Conservation (phyloP, 2,888 invertebrate genomes). For the Polydrusus pterygomalis region DNA sequence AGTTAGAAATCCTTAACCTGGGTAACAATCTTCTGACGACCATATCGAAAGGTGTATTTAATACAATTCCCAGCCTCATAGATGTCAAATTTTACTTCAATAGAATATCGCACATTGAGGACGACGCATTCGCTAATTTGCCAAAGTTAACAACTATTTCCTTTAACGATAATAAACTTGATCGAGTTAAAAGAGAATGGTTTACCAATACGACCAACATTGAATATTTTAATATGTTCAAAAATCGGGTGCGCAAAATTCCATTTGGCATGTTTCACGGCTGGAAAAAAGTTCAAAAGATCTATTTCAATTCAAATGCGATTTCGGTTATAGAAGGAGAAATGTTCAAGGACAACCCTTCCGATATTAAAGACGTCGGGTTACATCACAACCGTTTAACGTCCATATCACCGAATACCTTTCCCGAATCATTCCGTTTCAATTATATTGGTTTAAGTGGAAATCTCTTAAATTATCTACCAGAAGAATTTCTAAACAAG, state of each 20-base stretch:
- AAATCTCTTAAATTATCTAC: background rate
- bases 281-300: background rate
- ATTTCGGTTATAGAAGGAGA: background rate
- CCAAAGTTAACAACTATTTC: background rate
- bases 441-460: background rate
- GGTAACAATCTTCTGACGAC: background rate
- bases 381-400: constrained; percentile 1
- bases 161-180: background rate
- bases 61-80: background rate
- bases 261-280: background rate
- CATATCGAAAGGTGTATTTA: background rate
- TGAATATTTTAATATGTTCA: background rate
- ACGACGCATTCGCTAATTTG: background rate
- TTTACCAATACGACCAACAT: constrained; percentile 4
- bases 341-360: background rate
- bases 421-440: background rate
- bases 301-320: background rate
- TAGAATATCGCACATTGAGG: constrained; percentile 1
- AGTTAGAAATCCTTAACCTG: background rate
- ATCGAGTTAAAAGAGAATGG: background rate
- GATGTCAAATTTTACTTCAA: background rate
- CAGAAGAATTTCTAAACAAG: background rate
- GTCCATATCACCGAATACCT: background rate
- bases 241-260: background rate
- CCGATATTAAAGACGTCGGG: background rate